Evolutionary conservation across 2,797 vertebrate species (phyloP), one percentile per base, ranked within the genome.

Genomic region (Lepus oiostolus): DNA sequence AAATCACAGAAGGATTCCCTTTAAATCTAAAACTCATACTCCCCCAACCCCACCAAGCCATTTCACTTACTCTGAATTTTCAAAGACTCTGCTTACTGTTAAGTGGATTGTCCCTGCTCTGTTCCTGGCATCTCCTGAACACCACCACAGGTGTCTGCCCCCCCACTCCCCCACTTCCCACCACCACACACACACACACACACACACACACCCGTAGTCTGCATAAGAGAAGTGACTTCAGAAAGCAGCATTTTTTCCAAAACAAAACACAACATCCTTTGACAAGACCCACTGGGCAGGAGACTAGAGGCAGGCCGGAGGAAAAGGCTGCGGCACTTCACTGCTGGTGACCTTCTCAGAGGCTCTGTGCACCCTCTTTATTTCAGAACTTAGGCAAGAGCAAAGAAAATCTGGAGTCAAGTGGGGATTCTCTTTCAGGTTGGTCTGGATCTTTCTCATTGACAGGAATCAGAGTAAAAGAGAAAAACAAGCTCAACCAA

Each of bases 1-100:
- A 94, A 92, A 17, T 85, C 91, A 94, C 94, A 96, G 91, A 97
- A 97, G 96, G 93, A 97, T 96, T 96, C 90, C 97, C 96, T 97
- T 97, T 97, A 91, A 93, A 88, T 96, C 81, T 95, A 85, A 97
- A 95, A 89, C 77, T 95, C 84, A 75, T 81, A 38, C 30, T 47
- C 24, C 42, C 35, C 30, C 70, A 30, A 52, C 16, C 63, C 26
- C 3, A 42, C 63, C 60, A 42, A 87, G 67, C 93, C 35, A 58
- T 85, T 93, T 92, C 72, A 91, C 85, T 94, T 96, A 86, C 65
- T 87, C 79, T 71, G 38, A 88, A 88, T 72, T 90, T 87, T 79
- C 86, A 52, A 94, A n/a, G 86, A 74, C 30, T 81, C 28, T 54
- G n/a, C 71, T 75, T 80, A 65, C 77, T 88, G 54, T 93, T 85